A percentile compares a stretch with the other conserved stretches of the same genome.
phyloP scores from a whole-genome alignment of 1,140 invertebrate species.

The Eriosoma lanigerum region DNA sequence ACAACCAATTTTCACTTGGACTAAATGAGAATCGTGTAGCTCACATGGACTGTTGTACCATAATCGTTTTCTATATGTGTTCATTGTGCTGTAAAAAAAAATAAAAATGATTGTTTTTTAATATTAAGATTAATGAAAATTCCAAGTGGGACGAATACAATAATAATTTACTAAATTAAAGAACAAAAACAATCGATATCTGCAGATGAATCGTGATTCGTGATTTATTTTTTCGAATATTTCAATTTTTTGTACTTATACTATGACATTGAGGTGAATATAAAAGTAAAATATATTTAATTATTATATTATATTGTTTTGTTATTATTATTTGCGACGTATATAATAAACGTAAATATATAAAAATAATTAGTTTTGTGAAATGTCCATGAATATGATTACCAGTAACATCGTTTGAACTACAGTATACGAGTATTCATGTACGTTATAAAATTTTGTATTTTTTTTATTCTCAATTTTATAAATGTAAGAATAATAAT shows the following conservation, averaged over 20 bases:
- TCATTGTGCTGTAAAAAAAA: background rate
- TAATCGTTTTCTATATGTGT: conserved; percentile 4
- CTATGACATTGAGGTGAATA: background rate
- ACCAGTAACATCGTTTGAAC: no score
- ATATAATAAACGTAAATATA: no score
- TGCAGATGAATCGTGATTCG: no score
- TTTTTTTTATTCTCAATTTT: no score
- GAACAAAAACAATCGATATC: background rate
- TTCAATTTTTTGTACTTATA: background rate
- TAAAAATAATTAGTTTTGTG: no score
- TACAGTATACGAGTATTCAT: no score
- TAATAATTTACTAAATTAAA: background rate
- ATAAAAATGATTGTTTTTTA: background rate
- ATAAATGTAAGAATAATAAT: no score
- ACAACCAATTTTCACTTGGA: background rate
- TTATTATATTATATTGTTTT: no score
- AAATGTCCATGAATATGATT: no score
- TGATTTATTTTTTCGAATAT: background rate
- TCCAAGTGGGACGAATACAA: background rate
- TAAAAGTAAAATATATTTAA: background rate
- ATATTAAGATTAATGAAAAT: background rate
- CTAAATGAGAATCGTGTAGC: conserved; percentile 14
- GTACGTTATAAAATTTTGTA: no score
- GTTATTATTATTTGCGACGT: no score
- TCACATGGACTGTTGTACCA: background rate